A percentile compares a stretch with the other conserved stretches of the same genome.
Evolutionary conservation across 2,888 invertebrate genomes (phyloP).

Genomic region (Ganaspis brasiliensis): DNA sequence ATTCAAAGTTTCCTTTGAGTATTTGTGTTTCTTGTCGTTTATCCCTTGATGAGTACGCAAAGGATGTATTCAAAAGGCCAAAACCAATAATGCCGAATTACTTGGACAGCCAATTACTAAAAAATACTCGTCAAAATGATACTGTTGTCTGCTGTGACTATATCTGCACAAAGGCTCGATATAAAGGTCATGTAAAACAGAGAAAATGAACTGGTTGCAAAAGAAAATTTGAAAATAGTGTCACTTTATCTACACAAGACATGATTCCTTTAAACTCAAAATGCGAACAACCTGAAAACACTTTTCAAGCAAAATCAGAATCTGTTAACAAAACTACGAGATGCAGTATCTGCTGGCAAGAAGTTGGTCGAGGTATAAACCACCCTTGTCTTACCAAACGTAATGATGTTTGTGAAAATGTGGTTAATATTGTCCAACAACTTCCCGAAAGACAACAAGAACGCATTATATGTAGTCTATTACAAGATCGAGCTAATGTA

Average conservation of each 20-base stretch:
- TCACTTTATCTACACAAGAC: background rate
- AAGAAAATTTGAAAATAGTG: slow-evolving; percentile 16
- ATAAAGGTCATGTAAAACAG: slow-evolving; percentile 2
- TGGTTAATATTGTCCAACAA: background rate
- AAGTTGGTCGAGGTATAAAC: slow-evolving; percentile 12
- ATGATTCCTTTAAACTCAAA: background rate
- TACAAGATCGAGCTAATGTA: background rate
- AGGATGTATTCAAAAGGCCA: slow-evolving; percentile 5
- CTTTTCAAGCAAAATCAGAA: background rate
- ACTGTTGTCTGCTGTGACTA: background rate
- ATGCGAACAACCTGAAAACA: background rate
- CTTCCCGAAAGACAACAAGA: slow-evolving; percentile 8
- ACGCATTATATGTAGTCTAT: slow-evolving; percentile 17
- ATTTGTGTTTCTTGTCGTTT: slow-evolving; percentile 28
- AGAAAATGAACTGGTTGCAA: background rate
- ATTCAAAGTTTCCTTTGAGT: slow-evolving; percentile 24
- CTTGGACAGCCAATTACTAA: background rate
- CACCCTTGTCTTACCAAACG: background rate
- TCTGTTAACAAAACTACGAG: background rate
- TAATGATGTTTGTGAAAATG: slow-evolving; percentile 16
- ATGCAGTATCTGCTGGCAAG: slow-evolving; percentile 3
- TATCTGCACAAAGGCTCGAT: slow-evolving; percentile 9
- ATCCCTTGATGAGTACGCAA: slow-evolving; percentile 7
- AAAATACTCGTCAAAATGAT: background rate
- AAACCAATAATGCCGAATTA: slow-evolving; percentile 10